Evolutionary conservation across 2,797 vertebrate species (phyloP), one percentile per base, ranked within the genome.

Genomic region (Cynopterus sphinx): DNA sequence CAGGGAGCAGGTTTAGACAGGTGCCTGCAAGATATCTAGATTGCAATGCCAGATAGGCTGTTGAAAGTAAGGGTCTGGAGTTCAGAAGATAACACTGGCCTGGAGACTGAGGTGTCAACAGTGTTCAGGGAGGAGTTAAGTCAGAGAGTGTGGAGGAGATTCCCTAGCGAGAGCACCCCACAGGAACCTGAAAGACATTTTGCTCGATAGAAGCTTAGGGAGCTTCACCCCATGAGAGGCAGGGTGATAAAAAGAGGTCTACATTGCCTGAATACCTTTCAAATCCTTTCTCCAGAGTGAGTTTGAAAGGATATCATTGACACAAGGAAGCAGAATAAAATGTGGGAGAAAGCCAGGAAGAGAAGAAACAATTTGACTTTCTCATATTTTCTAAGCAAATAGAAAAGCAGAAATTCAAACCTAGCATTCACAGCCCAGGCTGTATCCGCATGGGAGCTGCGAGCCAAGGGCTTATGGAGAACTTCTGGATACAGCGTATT

Each of bases 401-500:
- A 61, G 82, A 87, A 88, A 70, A 92, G n/a, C 24, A 83, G 26
- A 12, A 11, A 63, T 17, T 84, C 71, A 41, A 55, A 78, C 46
- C 74, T 75, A 71, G 15, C 88, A 86, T 90, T 90, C 49, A 43
- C 73, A 49, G 36, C 10, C 2, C 39, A 1, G 71, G 89, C 68
- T 79, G 39, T 28, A 36, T 61, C 28, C 2, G 15, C 26, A 39
- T 10, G 53, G 92, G 68, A 95, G 57, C 55, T 51, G 19, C 0
- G 4, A 51, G 24, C 5, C 15, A 6, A 26, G 49, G 33, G 53
- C 53, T 79, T 39, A 28, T 49, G 57, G 17, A 88, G 41, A 81
- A 91, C 46, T 39, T 89, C 83, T 79, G 51, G 36, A 67, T 57
- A 24, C 86, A 96, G 70, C 78, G 77, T 24, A 77, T 94, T 92